Evolutionary conservation across 2,113 vertebrate genomes (phyloP).

Genomic region (Gavialis gangeticus): DNA sequence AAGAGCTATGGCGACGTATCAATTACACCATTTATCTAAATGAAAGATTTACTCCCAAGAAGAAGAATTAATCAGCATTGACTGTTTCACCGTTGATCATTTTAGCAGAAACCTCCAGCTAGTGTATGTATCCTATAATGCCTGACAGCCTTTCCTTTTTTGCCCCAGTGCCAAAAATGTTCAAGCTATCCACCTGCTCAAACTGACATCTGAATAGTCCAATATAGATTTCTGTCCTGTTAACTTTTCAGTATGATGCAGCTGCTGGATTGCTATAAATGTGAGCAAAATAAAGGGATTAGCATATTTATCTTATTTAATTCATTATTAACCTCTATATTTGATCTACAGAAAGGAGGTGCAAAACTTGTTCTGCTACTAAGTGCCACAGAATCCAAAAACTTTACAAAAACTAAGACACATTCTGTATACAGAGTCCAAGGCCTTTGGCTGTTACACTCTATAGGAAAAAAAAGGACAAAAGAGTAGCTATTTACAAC

Average conservation of each 20-base stretch:
- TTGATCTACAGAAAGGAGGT: neutral
- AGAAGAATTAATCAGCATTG: neutral
- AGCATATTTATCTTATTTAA: neutral
- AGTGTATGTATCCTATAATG: neutral
- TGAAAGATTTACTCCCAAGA: neutral
- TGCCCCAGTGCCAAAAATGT: neutral
- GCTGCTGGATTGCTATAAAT: neutral
- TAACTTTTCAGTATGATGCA: neutral
- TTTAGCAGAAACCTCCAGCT: neutral
- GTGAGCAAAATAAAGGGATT: neutral
- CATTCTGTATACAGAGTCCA: neutral
- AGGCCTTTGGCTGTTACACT: neutral
- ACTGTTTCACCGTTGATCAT: neutral
- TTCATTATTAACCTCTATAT: neutral
- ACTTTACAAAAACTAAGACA: neutral
- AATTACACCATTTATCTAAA: neutral
- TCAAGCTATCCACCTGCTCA: neutral
- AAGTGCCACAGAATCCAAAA: neutral
- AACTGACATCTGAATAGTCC: neutral
- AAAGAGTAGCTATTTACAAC: neutral
- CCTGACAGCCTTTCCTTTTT: neutral
- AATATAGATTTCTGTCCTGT: fast-evolving
- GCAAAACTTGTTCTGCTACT: neutral
- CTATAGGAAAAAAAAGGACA: neutral
- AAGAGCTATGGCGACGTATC: neutral